phyloP scores from a whole-genome alignment of 2,113 vertebrate species.

The Motacilla tschutschensis region DNA sequence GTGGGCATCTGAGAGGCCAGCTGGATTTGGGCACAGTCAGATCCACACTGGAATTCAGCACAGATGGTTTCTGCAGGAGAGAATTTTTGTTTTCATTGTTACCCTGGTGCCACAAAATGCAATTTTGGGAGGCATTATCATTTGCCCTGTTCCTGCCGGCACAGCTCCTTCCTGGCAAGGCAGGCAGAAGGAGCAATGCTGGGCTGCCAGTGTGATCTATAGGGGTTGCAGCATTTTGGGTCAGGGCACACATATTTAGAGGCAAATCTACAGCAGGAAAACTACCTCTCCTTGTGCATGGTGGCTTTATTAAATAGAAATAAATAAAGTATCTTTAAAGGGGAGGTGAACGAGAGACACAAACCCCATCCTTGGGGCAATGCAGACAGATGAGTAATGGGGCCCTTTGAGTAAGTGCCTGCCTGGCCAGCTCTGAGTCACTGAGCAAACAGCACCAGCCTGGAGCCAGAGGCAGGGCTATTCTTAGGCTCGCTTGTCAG shows the following conservation, averaged over 20 bases:
- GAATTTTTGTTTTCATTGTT: not conserved
- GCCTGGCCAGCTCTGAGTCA: constrained; percentile 59
- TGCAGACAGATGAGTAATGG: constrained; percentile 60
- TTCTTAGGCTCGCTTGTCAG: constrained; percentile 23
- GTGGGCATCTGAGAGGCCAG: not conserved
- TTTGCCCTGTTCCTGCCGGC: not conserved
- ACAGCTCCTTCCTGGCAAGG: not conserved
- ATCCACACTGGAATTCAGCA: not conserved
- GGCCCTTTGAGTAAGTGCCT: constrained; percentile 39
- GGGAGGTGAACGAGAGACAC: not conserved
- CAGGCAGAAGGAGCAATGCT: not conserved
- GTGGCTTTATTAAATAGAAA: not conserved
- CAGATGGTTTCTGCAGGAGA: not conserved
- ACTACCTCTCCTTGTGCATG: not conserved
- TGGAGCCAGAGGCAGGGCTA: constrained; percentile 45
- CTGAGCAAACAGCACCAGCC: constrained; percentile 48
- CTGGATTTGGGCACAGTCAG: not conserved
- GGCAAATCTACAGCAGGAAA: not conserved
- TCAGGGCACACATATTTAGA: not conserved
- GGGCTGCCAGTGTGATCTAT: not conserved
- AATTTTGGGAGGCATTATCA: not conserved
- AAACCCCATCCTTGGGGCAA: constrained; percentile 37
- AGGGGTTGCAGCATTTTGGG: not conserved
- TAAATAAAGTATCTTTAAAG: constrained; percentile 21
- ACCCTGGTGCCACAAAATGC: not conserved